Conservation (phyloP, 2,888 invertebrate genomes). For the Cosmia pyralina region DNA sequence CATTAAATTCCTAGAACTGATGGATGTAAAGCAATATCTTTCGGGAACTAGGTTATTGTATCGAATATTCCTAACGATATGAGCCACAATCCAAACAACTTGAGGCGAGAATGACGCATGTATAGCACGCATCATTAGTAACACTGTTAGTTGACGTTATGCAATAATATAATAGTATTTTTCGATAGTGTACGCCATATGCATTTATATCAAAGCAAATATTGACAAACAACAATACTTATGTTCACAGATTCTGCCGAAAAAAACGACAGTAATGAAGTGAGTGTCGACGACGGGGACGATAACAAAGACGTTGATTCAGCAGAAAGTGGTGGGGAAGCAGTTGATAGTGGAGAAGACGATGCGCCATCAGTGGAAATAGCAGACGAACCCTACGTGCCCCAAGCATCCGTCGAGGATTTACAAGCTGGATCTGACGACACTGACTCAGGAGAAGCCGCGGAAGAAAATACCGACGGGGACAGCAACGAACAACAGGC, state of each 20-base stretch:
- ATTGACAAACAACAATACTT: not conserved
- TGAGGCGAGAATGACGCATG: slow-evolving; percentile 1
- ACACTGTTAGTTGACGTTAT: not conserved
- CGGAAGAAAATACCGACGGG: slow-evolving; percentile 74
- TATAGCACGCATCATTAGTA: not conserved
- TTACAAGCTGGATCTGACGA: slow-evolving; percentile 77
- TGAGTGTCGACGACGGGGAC: slow-evolving; percentile 80
- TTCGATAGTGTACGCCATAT: not conserved
- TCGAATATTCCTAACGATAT: slow-evolving; percentile 8
- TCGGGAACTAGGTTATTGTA: slow-evolving; percentile 29
- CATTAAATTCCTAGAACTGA: slow-evolving; percentile 31
- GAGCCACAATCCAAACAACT: slow-evolving; percentile 9
- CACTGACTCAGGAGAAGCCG: slow-evolving; percentile 81
- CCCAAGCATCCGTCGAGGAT: slow-evolving; percentile 87
- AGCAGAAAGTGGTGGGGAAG: slow-evolving; percentile 80
- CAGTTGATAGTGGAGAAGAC: slow-evolving; percentile 77
- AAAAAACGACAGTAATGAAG: slow-evolving; percentile 89
- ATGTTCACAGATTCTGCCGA: slow-evolving; percentile 84
- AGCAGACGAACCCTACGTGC: slow-evolving; percentile 87
- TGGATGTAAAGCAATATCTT: slow-evolving; percentile 30
- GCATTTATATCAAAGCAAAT: not conserved
- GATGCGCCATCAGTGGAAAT: slow-evolving; percentile 84
- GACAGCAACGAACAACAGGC: slow-evolving; percentile 78
- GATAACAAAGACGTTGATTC: slow-evolving; percentile 85
- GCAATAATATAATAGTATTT: not conserved